Evolutionary conservation across 1,140 invertebrate species (phyloP), one percentile per base, ranked within the genome.

Genomic region (Cecropterus lyciades): DNA sequence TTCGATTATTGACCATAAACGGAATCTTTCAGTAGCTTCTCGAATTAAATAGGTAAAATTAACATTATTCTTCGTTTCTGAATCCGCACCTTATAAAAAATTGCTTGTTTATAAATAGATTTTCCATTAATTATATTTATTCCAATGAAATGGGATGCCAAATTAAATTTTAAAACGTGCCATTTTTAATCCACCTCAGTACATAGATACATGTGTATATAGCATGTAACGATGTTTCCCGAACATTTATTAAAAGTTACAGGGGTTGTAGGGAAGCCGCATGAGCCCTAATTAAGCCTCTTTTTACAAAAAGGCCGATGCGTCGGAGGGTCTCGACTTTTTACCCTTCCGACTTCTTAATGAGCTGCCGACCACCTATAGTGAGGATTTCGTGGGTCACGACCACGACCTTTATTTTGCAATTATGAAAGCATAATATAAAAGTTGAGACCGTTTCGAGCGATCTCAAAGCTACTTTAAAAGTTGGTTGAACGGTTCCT

Each of bases 231-330:
- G 79, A 65, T 78, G 67, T 80, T 82, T 75, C 76, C 80, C 86
- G 84, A 85, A 81, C 89, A 87, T 88, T 89, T 91, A 89, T 89
- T 91, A 89, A 91, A 91, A 89, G 89, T 89, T 89, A 89, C 88
- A 86, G 89, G 84, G 87, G 84, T 82, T 80, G 84, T 84, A 84
- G 86, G 87, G 85, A 75, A 86, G 85, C 89, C 89, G 81, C 87
- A 87, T 84, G 86, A 91, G 86, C 77, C 86, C 87, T 91, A 91
- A 91, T 91, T 91, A 89, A 89, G 85, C 84, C 85, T 85, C 84
- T 91, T 89, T 89, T 87, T 85, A 81, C 84, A 89, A 87, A 89
- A 88, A 81, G 82, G 80, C 77, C 75, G 80, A 85, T 79, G 75
- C 79, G 72, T 73, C 53, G 75, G 81, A 82, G 79, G 75, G 79